Conservation (phyloP, 2,797 vertebrate species). For the Pantherophis vulpinus region DNA sequence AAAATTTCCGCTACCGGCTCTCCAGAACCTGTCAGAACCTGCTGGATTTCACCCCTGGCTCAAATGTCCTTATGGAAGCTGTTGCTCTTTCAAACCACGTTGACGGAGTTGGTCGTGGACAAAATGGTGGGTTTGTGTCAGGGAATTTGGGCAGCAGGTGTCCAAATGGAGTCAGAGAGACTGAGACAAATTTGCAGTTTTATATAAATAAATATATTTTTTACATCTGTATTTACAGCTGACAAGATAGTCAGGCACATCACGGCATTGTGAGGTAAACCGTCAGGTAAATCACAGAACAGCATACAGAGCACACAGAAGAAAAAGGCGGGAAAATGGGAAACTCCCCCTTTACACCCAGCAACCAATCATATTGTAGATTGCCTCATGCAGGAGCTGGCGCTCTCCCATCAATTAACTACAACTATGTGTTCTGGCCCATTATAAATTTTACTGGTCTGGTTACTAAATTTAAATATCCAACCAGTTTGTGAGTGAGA, state of each 20-base stretch:
- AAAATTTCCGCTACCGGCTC: too few relatives aligned
- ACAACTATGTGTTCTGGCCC: too few relatives aligned
- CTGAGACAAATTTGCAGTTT: not conserved
- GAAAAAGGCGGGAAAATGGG: not conserved
- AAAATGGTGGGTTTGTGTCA: not conserved
- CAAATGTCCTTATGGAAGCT: not conserved
- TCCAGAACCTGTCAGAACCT: too few relatives aligned
- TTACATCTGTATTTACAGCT: not conserved
- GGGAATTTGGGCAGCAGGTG: not conserved
- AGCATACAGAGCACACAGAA: not conserved
- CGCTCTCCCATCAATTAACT: not conserved
- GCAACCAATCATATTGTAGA: not conserved
- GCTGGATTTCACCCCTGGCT: not conserved
- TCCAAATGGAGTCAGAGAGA: not conserved
- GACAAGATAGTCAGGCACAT: not conserved
- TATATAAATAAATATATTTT: not conserved
- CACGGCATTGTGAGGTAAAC: not conserved
- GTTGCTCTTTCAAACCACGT: not conserved
- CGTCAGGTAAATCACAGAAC: not conserved
- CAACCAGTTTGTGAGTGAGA: not conserved
- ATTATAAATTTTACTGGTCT: too few relatives aligned
- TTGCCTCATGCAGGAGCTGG: not conserved
- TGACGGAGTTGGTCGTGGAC: not conserved
- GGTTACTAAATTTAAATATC: not conserved
- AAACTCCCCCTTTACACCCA: not conserved